Percentiles rank a stretch among this genome's conserved stretches.
phyloP scores from a whole-genome alignment of 2,888 invertebrate species.

The Gastrophysa polygoni region DNA sequence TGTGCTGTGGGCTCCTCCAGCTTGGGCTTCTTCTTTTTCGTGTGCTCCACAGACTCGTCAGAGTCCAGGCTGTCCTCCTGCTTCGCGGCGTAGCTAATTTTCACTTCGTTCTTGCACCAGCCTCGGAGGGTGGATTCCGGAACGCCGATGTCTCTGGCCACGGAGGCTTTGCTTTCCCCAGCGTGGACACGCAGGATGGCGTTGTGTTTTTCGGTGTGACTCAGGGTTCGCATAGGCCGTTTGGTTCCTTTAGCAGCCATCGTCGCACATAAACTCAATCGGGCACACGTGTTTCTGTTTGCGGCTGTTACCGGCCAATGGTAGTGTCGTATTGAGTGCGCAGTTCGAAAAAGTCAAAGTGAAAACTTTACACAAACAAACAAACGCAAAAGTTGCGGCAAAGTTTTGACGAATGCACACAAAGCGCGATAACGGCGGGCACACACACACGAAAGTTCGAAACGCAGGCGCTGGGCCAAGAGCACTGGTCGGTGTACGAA shows the following conservation, averaged over 20 bases:
- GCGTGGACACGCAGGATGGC: constrained; percentile 83
- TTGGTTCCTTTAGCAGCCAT: constrained; percentile 75
- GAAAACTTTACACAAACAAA: constrained; percentile 46
- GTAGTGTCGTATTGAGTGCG: constrained; percentile 46
- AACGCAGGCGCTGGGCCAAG: constrained; percentile 37
- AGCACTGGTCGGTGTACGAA: constrained; percentile 21
- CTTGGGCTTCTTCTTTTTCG: constrained; percentile 43
- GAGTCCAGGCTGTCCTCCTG: constrained; percentile 77
- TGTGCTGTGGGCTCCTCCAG: constrained; percentile 45
- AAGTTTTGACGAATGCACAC: constrained; percentile 50
- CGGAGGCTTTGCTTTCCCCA: constrained; percentile 85
- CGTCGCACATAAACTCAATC: constrained; percentile 20
- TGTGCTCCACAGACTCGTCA: constrained; percentile 62
- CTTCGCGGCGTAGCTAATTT: constrained; percentile 72
- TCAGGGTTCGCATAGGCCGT: constrained; percentile 78
- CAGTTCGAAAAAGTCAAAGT: constrained; percentile 51
- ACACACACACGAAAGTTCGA: constrained; percentile 24
- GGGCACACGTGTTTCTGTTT: constrained; percentile 49
- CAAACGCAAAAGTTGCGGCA: constrained; percentile 49
- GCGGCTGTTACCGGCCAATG: constrained; percentile 45
- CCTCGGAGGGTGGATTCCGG: constrained; percentile 86
- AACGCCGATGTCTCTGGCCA: constrained; percentile 83
- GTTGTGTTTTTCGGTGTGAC: constrained; percentile 78
- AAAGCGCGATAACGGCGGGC: constrained; percentile 23
- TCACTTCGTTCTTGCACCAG: constrained; percentile 88